phyloP scores from a whole-genome alignment of 2,113 vertebrate genomes.

The Pygoscelis adeliae region DNA sequence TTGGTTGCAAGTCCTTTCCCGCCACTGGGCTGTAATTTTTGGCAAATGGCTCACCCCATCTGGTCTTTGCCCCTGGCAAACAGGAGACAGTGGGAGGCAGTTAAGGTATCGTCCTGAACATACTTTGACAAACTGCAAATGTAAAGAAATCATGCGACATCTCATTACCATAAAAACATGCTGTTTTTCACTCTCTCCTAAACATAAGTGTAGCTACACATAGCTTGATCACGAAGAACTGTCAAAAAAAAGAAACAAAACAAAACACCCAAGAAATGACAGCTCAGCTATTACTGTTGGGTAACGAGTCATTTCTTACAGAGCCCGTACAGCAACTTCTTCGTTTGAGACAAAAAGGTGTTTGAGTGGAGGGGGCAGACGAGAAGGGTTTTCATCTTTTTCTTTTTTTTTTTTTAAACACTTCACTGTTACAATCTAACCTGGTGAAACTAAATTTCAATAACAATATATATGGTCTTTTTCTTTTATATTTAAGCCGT shows the following conservation, averaged over 20 bases:
- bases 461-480: neutral
- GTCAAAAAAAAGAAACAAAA: neutral
- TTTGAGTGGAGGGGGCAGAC: neutral
- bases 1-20: neutral
- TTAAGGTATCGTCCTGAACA: neutral
- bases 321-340: neutral
- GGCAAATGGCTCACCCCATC: neutral
- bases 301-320: neutral
- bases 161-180: neutral
- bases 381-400: neutral
- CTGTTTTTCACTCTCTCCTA: neutral
- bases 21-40: neutral
- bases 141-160: neutral
- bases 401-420: neutral
- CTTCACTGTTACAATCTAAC: neutral
- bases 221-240: neutral
- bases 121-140: neutral
- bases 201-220: neutral
- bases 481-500: neutral
- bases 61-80: neutral
- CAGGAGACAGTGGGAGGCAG: neutral
- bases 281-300: neutral
- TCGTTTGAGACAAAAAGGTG: neutral
- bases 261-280: neutral
- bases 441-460: neutral